Evolutionary conservation across 2,888 invertebrate genomes (phyloP).

Genomic region (Microchrysa polita): DNA sequence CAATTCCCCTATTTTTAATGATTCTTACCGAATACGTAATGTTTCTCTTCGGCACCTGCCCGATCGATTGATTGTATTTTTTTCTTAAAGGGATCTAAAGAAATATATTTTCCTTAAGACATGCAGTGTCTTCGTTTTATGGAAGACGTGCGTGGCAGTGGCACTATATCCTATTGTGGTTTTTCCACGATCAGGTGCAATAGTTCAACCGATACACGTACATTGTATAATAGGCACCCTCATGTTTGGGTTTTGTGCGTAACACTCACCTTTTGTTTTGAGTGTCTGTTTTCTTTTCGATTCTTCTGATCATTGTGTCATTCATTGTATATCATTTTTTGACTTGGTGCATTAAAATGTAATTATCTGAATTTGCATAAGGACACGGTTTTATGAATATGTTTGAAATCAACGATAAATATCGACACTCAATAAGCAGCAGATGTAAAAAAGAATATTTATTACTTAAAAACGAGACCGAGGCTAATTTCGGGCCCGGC

Average conservation of each 20-base stretch:
- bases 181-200: conserved; percentile 15
- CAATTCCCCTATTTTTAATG: not conserved
- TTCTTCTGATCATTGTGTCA: not conserved
- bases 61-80: conserved; percentile 37
- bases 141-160: not conserved
- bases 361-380: conserved; percentile 42
- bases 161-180: conserved; percentile 5
- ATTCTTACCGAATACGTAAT: conserved; percentile 21
- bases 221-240: conserved; percentile 8
- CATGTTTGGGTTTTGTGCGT: not conserved
- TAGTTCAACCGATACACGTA: not conserved
- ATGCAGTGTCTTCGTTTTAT: not conserved
- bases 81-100: not conserved
- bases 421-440: not conserved
- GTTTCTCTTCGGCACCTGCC: conserved; percentile 28
- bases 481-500: no score
- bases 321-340: conserved; percentile 20
- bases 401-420: not conserved
- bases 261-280: conserved; percentile 13
- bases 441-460: not conserved
- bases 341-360: conserved; percentile 5
- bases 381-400: conserved; percentile 2
- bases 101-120: conserved; percentile 9
- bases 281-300: no score
- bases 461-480: no score